These are phyloP conservation scores for Catharus ustulatus DNA, from an alignment of 2,797 vertebrate species.

Conservation along the genomic window DNA sequence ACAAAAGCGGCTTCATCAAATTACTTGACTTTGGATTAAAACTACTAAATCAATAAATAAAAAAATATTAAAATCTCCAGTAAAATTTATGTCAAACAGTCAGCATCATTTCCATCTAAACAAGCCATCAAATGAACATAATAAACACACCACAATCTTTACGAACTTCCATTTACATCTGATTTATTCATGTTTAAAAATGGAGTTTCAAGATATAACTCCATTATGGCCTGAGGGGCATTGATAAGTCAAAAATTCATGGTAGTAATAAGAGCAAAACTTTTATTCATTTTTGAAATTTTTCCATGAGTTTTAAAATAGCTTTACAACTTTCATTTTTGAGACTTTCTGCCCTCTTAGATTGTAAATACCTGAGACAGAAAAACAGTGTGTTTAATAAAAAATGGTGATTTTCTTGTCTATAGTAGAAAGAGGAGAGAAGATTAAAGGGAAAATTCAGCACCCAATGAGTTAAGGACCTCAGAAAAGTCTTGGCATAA, in stretches of 20 bases:
- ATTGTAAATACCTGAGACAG: neutral
- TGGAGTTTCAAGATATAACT: neutral
- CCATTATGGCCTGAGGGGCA: neutral
- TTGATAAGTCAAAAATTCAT: neutral
- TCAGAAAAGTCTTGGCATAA: neutral
- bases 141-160: neutral
- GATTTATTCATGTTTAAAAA: conserved; percentile 44
- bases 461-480: neutral
- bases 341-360: neutral
- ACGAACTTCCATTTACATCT: conserved; percentile 17
- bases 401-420: accelerated
- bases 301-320: neutral
- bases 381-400: neutral
- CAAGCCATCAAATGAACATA: neutral
- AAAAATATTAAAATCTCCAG: conserved; percentile 8
- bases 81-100: conserved; percentile 19
- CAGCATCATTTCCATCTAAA: conserved; percentile 12
- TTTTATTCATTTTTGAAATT: neutral
- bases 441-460: neutral
- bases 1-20: neutral
- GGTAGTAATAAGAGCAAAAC: neutral
- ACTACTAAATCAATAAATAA: conserved; percentile 27
- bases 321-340: neutral
- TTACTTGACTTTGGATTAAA: neutral
- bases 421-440: neutral